Conservation (phyloP, 2,113 vertebrate species). For the Amblyopsis rosae region DNA sequence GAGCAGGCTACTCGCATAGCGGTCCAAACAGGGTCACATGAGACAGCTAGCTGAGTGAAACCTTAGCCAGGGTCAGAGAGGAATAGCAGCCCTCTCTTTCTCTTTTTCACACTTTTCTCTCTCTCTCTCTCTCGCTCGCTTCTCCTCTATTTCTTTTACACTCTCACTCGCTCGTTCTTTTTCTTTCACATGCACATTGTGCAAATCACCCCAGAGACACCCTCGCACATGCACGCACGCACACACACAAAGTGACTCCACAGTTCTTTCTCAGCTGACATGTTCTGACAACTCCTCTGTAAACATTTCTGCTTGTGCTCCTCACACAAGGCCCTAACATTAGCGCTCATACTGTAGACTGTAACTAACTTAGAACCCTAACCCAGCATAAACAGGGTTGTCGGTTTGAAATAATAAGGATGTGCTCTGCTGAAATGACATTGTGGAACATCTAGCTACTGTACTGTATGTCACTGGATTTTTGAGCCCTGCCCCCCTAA, state of each 20-base stretch:
- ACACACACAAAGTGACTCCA: constrained; percentile 30
- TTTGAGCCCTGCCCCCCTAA: no score
- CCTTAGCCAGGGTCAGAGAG: constrained; percentile 73
- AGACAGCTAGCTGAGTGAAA: constrained; percentile 67
- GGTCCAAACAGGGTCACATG: constrained; percentile 65
- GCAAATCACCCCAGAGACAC: constrained; percentile 35
- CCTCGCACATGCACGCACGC: constrained; percentile 16
- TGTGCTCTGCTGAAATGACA: no score
- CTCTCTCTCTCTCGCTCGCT: constrained; percentile 17
- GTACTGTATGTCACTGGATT: no score
- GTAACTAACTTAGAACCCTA: constrained; percentile 9
- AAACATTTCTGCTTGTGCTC: constrained; percentile 57
- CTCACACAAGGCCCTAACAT: constrained; percentile 41
- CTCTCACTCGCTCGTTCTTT: neutral
- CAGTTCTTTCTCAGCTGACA: constrained; percentile 54
- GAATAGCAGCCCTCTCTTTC: constrained; percentile 48
- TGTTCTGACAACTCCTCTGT: constrained; percentile 63
- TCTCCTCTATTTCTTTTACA: neutral
- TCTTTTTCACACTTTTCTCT: constrained; percentile 34
- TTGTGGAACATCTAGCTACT: no score
- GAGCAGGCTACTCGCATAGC: constrained; percentile 53
- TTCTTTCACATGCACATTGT: constrained; percentile 18
- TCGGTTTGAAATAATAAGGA: no score
- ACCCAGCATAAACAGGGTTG: no score
- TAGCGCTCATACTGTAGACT: constrained; percentile 28